A percentile compares a stretch with the other conserved stretches of the same genome.
Conservation (phyloP, 2,797 vertebrate species). For the Acrocephalus scirpaceus region DNA sequence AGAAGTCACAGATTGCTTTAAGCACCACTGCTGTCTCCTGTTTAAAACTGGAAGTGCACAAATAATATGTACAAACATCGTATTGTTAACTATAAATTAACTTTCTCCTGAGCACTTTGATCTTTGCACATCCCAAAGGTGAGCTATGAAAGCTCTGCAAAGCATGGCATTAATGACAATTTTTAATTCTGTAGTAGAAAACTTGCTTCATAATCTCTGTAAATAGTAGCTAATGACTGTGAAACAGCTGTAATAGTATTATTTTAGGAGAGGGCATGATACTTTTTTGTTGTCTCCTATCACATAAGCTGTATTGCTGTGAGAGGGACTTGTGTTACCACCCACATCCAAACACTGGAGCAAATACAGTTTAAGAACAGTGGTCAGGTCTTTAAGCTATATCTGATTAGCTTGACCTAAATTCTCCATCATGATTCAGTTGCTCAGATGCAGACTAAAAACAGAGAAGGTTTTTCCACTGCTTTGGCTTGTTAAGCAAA, state of each 20-base stretch:
- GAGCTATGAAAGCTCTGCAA: neutral
- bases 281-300: neutral
- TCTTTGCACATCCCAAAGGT: neutral
- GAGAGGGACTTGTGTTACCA: neutral
- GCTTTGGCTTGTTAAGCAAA: neutral
- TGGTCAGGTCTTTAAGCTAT: neutral
- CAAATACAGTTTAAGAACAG: neutral
- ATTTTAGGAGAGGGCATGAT: neutral
- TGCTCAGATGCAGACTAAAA: neutral
- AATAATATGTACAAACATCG: neutral
- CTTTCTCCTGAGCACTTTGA: neutral
- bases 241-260: neutral
- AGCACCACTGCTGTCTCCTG: neutral
- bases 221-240: neutral
- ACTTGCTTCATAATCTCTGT: neutral
- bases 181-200: neutral
- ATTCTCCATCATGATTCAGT: neutral
- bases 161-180: neutral
- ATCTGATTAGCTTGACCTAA: constrained; percentile 17
- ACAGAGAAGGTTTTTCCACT: neutral
- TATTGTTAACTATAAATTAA: neutral
- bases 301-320: neutral
- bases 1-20: neutral
- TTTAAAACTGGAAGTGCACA: neutral
- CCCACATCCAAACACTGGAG: neutral